A percentile compares a stretch with the other conserved stretches of the same genome.
phyloP scores from a whole-genome alignment of 2,113 vertebrate species.

The Symphodus melops region DNA sequence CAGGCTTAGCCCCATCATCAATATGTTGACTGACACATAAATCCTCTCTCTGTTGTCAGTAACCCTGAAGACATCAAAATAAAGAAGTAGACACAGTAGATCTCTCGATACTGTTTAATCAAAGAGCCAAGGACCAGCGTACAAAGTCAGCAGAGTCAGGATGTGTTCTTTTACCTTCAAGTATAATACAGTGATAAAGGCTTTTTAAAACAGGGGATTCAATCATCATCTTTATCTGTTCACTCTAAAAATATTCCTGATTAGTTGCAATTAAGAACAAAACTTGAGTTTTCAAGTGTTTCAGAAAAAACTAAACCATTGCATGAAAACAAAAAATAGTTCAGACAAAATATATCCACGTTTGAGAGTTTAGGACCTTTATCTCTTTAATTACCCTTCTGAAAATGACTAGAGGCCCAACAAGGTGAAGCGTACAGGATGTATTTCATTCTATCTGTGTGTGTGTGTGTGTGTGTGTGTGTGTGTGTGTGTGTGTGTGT shows the following conservation, averaged over 20 bases:
- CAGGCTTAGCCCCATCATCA: conserved; percentile 32
- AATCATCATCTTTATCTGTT: too few relatives aligned
- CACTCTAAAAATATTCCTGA: too few relatives aligned
- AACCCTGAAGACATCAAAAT: conserved; percentile 18
- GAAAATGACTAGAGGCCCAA: background rate
- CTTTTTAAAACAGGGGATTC: too few relatives aligned
- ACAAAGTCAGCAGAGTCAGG: background rate
- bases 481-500: background rate
- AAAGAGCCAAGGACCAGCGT: background rate
- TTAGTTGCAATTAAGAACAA: background rate
- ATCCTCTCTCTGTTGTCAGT: conserved; percentile 35
- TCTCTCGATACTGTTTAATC: background rate
- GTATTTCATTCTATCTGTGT: conserved; percentile 1
- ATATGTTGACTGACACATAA: conserved; percentile 53
- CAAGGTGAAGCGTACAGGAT: conserved; percentile 6
- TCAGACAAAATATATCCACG: background rate
- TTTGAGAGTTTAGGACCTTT: background rate
- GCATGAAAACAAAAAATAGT: too few relatives aligned
- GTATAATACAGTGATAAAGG: too few relatives aligned
- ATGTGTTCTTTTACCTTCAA: background rate
- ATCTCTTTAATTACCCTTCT: background rate
- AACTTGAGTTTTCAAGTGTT: background rate
- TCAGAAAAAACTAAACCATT: background rate
- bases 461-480: background rate
- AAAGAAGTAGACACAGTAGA: conserved; percentile 25